Conservation (phyloP, 2,888 invertebrate genomes). For the Eupithecia dodoneata region DNA sequence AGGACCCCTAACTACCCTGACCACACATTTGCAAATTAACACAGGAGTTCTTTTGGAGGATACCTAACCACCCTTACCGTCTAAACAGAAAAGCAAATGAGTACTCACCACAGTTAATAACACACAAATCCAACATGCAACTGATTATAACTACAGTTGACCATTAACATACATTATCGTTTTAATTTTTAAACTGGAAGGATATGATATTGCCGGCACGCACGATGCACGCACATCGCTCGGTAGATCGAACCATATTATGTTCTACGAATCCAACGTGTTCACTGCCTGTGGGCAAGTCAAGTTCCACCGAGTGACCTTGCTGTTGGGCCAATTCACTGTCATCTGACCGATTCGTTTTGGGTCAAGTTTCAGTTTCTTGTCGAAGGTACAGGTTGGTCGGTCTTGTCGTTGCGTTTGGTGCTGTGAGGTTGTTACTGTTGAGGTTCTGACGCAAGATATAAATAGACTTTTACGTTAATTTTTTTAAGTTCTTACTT, state of each 20-base stretch:
- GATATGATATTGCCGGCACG: conserved; percentile 29
- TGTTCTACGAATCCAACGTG: conserved; percentile 27
- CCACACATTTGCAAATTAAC: neutral
- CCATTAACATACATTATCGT: conserved; percentile 21
- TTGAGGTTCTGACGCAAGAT: conserved; percentile 1
- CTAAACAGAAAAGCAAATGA: neutral
- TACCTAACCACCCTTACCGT: neutral
- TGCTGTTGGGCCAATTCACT: conserved; percentile 35
- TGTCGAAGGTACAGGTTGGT: conserved; percentile 22
- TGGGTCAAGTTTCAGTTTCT: conserved; percentile 36
- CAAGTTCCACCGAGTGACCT: conserved; percentile 32
- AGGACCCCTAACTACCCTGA: neutral
- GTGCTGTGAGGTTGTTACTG: neutral
- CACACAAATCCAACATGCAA: conserved; percentile 27
- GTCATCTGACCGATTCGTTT: conserved; percentile 33
- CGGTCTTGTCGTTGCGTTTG: neutral
- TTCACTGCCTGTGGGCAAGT: conserved; percentile 23
- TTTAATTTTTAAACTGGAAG: conserved; percentile 31
- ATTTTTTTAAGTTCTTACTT: neutral
- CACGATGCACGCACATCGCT: conserved; percentile 32
- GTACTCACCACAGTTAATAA: conserved; percentile 31
- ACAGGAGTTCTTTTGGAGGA: neutral
- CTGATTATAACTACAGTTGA: conserved; percentile 19
- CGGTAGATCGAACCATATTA: conserved; percentile 29
- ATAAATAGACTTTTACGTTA: neutral